Evolutionary conservation across 1,140 invertebrate species (phyloP).

Genomic region (Pseudachorutes palmiensis): DNA sequence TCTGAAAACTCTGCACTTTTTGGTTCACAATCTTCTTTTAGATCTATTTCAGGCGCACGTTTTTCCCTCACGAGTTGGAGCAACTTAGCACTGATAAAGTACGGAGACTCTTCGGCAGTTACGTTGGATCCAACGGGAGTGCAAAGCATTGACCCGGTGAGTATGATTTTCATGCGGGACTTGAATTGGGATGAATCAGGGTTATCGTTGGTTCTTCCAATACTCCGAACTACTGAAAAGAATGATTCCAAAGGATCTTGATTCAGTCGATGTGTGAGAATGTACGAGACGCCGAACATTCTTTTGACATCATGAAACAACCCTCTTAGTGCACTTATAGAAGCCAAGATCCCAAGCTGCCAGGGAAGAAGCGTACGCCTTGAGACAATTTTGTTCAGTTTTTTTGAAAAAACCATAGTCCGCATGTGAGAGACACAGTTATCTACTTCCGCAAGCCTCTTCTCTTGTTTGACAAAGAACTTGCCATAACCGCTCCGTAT

Average conservation of each 20-base stretch:
- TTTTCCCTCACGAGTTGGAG: neutral
- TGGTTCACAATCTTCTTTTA: neutral
- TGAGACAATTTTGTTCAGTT: neutral
- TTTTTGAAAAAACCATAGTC: neutral
- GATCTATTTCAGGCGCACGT: neutral
- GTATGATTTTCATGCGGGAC: neutral
- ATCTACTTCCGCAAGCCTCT: slow-evolving; percentile 10
- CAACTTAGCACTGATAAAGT: neutral
- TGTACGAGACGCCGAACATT: neutral
- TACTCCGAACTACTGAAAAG: neutral
- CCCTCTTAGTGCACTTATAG: slow-evolving; percentile 14
- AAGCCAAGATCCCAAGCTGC: slow-evolving; percentile 24
- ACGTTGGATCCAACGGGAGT: neutral
- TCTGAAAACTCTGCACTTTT: neutral
- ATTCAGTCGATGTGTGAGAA: neutral
- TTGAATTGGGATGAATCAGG: neutral
- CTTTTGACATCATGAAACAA: slow-evolving; percentile 34
- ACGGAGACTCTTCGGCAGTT: neutral
- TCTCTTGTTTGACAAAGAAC: slow-evolving; percentile 4
- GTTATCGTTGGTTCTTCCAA: neutral
- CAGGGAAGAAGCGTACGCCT: slow-evolving; percentile 21
- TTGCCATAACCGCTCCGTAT: slow-evolving; percentile 22
- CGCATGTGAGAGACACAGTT: slow-evolving; percentile 3
- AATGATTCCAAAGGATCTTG: neutral
- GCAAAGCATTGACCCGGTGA: neutral